Evolutionary conservation across 2,797 vertebrate species (phyloP).

Genomic region (Tenualosa ilisha): DNA sequence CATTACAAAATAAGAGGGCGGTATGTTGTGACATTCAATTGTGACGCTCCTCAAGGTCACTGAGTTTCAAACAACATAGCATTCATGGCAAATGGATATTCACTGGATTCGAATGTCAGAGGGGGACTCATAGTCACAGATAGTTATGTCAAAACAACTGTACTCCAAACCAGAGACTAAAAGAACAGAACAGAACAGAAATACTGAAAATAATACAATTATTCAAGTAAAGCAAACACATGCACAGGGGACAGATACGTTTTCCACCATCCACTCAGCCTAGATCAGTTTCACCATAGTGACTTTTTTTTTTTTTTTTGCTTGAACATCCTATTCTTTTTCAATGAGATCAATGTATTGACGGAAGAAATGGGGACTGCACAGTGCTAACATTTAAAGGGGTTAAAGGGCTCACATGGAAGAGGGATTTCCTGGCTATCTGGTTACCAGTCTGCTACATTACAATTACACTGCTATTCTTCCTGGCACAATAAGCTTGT

Average conservation of each 20-base stretch:
- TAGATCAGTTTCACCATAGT: neutral
- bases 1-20: neutral
- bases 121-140: no score
- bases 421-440: neutral
- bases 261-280: neutral
- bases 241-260: neutral
- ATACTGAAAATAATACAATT: no score
- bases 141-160: no score
- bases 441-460: neutral
- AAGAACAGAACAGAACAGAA: no score
- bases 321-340: neutral
- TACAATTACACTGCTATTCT: neutral
- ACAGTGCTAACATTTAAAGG: neutral
- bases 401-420: neutral
- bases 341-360: slow-evolving; percentile 7
- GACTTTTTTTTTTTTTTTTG: neutral
- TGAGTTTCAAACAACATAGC: neutral
- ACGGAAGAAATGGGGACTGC: neutral
- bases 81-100: no score
- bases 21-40: neutral
- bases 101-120: no score
- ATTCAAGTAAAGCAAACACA: neutral
- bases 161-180: no score
- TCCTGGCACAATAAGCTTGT: neutral
- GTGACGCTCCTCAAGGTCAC: neutral